phyloP scores from a whole-genome alignment of 2,113 vertebrate species.

The Oncorhynchus tshawytscha region DNA sequence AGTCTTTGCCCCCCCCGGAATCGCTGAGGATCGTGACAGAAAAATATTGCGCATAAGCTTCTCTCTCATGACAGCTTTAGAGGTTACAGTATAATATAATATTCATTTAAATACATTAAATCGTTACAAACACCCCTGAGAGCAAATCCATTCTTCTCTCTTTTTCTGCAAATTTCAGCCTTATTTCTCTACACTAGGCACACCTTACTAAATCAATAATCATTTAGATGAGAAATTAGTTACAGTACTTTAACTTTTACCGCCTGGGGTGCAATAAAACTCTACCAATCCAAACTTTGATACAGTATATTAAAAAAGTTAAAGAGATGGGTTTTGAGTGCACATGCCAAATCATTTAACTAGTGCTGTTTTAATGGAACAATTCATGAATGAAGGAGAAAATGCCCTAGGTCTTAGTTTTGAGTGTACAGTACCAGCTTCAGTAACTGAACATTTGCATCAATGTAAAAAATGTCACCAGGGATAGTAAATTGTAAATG shows the following conservation, averaged over 20 bases:
- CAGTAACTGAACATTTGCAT: neutral
- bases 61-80: slow-evolving; percentile 47
- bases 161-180: slow-evolving; percentile 57
- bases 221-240: slow-evolving; percentile 70
- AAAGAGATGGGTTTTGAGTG: too few relatives aligned
- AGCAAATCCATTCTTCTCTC: slow-evolving; percentile 57
- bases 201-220: slow-evolving; percentile 66
- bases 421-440: neutral
- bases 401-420: too few relatives aligned
- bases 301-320: too few relatives aligned
- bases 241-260: slow-evolving; percentile 50
- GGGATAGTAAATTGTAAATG: too few relatives aligned
- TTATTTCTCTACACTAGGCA: slow-evolving; percentile 49
- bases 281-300: too few relatives aligned
- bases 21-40: slow-evolving; percentile 63
- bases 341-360: neutral
- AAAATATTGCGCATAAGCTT: slow-evolving; percentile 59
- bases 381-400: too few relatives aligned
- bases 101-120: slow-evolving; percentile 69
- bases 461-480: neutral
- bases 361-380: too few relatives aligned
- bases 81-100: slow-evolving; percentile 51
- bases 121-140: slow-evolving; percentile 57
- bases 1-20: slow-evolving; percentile 53
- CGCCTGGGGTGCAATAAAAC: slow-evolving; percentile 30